These are phyloP conservation scores for Aptenodytes forsteri DNA, from an alignment of 2,113 vertebrate genomes.

Conservation along the genomic window DNA sequence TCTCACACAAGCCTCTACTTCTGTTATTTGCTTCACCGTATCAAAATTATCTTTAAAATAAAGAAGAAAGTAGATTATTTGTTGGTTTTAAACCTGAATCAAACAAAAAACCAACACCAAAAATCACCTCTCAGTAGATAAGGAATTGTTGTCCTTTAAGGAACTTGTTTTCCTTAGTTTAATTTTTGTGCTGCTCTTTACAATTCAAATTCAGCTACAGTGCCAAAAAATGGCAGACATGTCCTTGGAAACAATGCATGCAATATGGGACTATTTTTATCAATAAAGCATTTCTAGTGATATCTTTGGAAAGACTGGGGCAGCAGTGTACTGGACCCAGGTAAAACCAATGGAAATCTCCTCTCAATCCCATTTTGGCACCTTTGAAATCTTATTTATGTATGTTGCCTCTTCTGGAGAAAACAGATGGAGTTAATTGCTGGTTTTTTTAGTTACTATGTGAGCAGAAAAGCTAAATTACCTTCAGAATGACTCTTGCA, in stretches of 20 bases:
- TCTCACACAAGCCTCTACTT: background rate
- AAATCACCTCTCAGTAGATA: fast-evolving
- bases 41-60: background rate
- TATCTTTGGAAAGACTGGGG: background rate
- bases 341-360: background rate
- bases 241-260: background rate
- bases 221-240: background rate
- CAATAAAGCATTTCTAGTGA: background rate
- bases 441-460: background rate
- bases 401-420: background rate
- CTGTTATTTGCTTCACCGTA: background rate
- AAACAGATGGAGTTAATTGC: background rate
- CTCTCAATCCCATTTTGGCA: background rate
- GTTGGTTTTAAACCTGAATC: too few species aligned
- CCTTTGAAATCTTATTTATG: background rate
- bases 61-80: background rate
- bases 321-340: background rate
- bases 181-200: background rate
- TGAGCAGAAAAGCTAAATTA: background rate
- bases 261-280: background rate
- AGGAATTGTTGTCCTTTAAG: background rate
- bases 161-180: background rate
- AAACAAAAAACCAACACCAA: background rate
- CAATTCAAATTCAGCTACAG: background rate
- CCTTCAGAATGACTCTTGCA: background rate